Base-by-base conservation (phyloP, 2,113 vertebrate genomes). In the Morone saxatilis region DNA sequence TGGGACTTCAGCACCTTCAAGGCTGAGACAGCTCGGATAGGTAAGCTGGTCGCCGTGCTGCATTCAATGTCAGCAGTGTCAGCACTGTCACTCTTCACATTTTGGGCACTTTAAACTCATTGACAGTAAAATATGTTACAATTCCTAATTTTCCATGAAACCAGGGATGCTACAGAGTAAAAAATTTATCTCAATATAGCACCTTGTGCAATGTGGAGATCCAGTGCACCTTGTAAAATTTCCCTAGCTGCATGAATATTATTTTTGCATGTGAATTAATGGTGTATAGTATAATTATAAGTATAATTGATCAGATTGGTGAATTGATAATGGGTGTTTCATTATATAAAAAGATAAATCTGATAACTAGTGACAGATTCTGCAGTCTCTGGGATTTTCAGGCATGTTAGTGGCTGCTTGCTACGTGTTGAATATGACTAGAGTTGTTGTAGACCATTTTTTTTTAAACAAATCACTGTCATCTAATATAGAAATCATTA, bases 1-100 rank as follows among this genome's bases (percentile, higher is more conserved):
- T 99, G 98, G 98, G 98, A 99, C 86, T 98, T 99, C 95, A 96
- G 94, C 90, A 93, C 93, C 93, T 93, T 99, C 92, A 97, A 96
- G 89, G 81, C 85, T 72, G 97, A 99, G 61, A 91, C 96, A 57
- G 84, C 91, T 3, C 97, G 95, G 88, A 98, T 99, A 96, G 98
- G 98, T 99, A 96, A 79, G 1, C 38, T 0, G 0, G 5, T 43
- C 76, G 48, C 50, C 0, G 47, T 74, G 76, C 38, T 83, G 82
- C 67, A 1, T 82, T 83, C 82, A 80, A 76, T 69, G 75, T 53
- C 84, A 4, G 13, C 75, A 65, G 54, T 10, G 25, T 6, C 22
- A 13, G 6, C 0, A 2, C 0, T 76, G 40, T 73, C 40, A 74
- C 22, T 53, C 47, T 77, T 78, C 57, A 41, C 50, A 43, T 76